Percentiles rank a stretch among this genome's conserved stretches.
These are phyloP conservation scores for Macrobrachium nipponense DNA, from an alignment of 1,140 invertebrate genomes.

Conservation along the genomic window DNA sequence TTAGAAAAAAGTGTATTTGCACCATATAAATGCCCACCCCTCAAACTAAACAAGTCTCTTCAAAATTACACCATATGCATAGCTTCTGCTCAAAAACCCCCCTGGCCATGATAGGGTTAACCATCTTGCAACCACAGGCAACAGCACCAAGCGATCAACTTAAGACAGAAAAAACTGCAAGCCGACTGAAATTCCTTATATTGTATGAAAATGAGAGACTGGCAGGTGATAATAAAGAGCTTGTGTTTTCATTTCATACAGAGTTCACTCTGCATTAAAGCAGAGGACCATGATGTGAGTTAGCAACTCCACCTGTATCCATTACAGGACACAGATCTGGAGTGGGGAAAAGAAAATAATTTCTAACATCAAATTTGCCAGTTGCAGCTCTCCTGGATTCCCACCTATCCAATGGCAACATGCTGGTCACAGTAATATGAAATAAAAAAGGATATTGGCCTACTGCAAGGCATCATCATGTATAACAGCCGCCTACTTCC, in stretches of 20 bases:
- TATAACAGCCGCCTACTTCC: too few species aligned
- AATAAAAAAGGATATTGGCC: too few species aligned
- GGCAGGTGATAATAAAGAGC: conserved; percentile 1
- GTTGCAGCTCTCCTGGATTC: conserved; percentile 6
- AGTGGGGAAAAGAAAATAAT: not conserved
- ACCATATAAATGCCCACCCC: too few species aligned
- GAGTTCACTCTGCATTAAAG: too few species aligned
- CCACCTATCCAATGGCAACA: not conserved
- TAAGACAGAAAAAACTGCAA: conserved; percentile 2
- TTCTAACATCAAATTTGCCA: conserved; percentile 6
- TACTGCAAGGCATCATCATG: too few species aligned
- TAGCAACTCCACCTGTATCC: too few species aligned
- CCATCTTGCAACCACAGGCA: conserved; percentile 24
- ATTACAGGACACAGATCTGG: too few species aligned
- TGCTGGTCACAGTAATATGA: not conserved
- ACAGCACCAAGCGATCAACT: conserved; percentile 36
- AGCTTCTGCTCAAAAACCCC: conserved; percentile 14
- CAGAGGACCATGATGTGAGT: too few species aligned
- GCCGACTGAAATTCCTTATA: conserved; percentile 12
- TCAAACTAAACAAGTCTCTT: too few species aligned
- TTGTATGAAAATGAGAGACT: conserved; percentile 11
- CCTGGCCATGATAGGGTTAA: not conserved
- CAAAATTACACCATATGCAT: conserved; percentile 1
- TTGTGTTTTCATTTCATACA: too few species aligned
- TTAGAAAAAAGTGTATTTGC: too few species aligned